Evolutionary conservation across 2,888 invertebrate genomes (phyloP).

Genomic region (Eupithecia vulgata): DNA sequence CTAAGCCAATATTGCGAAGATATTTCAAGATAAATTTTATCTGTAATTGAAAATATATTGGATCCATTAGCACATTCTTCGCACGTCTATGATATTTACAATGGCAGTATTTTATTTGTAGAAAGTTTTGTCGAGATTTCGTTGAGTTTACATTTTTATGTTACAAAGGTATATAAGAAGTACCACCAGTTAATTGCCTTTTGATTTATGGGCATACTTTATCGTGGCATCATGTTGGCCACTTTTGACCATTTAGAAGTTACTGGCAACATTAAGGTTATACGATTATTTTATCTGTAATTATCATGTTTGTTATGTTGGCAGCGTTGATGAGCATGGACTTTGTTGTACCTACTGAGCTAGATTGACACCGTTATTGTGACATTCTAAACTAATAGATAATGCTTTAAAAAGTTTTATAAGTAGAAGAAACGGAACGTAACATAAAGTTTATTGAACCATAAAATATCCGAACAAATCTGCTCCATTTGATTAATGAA

Average conservation of each 20-base stretch:
- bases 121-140: constrained; percentile 23
- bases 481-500: not conserved
- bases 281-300: constrained; percentile 25
- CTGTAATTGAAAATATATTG: constrained; percentile 34
- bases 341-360: constrained; percentile 4
- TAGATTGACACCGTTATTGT: not conserved
- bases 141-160: constrained; percentile 32
- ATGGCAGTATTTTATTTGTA: constrained; percentile 2
- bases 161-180: constrained; percentile 43
- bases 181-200: constrained; percentile 42
- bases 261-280: constrained; percentile 22
- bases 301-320: constrained; percentile 30
- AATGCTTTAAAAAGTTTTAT: not conserved
- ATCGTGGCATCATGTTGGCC: constrained; percentile 43
- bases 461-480: constrained; percentile 1
- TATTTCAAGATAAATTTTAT: constrained; percentile 33
- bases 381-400: not conserved
- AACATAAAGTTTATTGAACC: constrained; percentile 4
- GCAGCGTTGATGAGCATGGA: constrained; percentile 14
- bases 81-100: constrained; percentile 14
- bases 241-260: constrained; percentile 33
- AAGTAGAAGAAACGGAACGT: not conserved
- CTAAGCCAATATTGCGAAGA: constrained; percentile 23
- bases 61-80: constrained; percentile 24
- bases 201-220: constrained; percentile 45